Base-by-base conservation (phyloP, 2,797 vertebrate genomes). In the Phrynocephalus forsythii region DNA sequence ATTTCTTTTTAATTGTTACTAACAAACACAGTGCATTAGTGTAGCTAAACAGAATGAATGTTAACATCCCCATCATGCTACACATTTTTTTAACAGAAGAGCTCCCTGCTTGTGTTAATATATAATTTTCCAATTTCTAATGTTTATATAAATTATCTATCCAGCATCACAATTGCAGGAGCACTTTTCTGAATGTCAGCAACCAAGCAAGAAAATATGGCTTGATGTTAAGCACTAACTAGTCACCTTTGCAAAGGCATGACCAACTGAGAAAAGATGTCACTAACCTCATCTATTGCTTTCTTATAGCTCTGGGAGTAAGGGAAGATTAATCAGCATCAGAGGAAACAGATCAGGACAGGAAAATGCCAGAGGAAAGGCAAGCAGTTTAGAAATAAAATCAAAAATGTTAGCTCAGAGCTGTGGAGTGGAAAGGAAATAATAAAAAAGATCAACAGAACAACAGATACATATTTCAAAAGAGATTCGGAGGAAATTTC, bases 251-350 rank as follows among this genome's bases (percentile, higher is more conserved):
- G 75, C 90, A 92, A 77, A 94, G 95, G 86, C 85, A 96, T 56
- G 91, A 96, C 91, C 91, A 94, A 93, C 92, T 92, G 91, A 95
- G 94, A 95, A 97, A 95, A 97, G 92, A 94, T 86, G 94, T 94
- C 97, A 99, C 98, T 98, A 96, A 99, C 98, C 98, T 99, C 98
- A 95, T 98, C 98, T 97, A 99, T 98, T 95, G 98, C 98, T 98
- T 98, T 98, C 97, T 98, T 99, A 98, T 98, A 99, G 97, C 98
- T 99, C 98, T 99, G 98, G 95, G 95, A 96, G 95, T 93, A 96
- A 96, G 95, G 96, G 95, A 96, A 96, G 94, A 96, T 94, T 96
- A 96, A 94, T 97, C 96, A 95, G 95, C 95, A 93, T 95, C 96
- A 97, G 96, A 97, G 93, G 95, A 96, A 96, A 96, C 95, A 96